Evolutionary conservation across 2,888 invertebrate species (phyloP).

Genomic region (Agonum fuliginosum): DNA sequence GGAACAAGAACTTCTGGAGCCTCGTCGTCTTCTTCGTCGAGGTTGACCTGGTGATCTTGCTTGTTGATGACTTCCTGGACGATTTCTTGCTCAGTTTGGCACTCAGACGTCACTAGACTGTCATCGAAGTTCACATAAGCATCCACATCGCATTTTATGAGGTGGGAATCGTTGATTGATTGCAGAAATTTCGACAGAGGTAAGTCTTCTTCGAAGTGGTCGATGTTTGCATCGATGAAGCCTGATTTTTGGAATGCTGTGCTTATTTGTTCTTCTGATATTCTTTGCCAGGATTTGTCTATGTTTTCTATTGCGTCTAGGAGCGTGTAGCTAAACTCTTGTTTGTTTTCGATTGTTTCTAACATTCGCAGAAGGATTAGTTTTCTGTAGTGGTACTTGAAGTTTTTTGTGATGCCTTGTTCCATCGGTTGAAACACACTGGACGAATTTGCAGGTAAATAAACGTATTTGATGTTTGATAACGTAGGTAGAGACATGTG

Average conservation of each 20-base stretch:
- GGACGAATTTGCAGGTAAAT: constrained; percentile 24
- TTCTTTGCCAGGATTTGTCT: constrained; percentile 4
- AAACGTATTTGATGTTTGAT: constrained; percentile 18
- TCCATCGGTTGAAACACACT: constrained; percentile 39
- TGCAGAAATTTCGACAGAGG: not conserved
- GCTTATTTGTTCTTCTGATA: not conserved
- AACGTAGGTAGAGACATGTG: constrained; percentile 50
- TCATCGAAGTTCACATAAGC: constrained; percentile 1
- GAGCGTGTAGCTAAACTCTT: not conserved
- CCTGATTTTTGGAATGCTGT: not conserved
- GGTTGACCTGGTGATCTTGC: not conserved
- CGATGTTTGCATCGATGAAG: not conserved
- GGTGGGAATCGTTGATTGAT: not conserved
- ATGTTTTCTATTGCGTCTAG: constrained; percentile 3
- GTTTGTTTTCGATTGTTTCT: constrained; percentile 13
- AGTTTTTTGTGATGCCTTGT: not conserved
- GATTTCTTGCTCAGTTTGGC: constrained; percentile 16
- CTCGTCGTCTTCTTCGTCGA: not conserved
- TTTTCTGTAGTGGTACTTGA: constrained; percentile 24
- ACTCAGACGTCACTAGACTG: not conserved
- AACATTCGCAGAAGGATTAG: not conserved
- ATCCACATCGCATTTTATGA: not conserved
- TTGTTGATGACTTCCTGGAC: constrained; percentile 5
- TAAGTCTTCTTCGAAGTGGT: not conserved
- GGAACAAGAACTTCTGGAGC: not conserved